Evolutionary conservation across 1,140 invertebrate genomes (phyloP).

Genomic region (Ylistrum balloti): DNA sequence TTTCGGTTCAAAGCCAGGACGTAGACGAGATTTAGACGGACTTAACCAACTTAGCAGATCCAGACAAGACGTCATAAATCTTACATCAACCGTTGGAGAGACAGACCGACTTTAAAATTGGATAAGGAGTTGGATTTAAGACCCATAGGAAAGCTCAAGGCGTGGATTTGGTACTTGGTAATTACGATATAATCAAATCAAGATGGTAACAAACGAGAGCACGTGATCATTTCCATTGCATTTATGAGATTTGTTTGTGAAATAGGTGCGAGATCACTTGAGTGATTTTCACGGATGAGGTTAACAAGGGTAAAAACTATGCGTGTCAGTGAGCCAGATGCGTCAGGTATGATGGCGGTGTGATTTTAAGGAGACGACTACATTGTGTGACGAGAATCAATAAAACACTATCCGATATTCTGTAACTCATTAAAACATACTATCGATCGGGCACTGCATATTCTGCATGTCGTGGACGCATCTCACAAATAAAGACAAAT

Average conservation of each 20-base stretch:
- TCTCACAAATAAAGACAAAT: constrained; percentile 8
- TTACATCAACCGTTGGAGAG: background rate
- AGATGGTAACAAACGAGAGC: background rate
- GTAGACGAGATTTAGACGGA: background rate
- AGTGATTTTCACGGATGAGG: background rate
- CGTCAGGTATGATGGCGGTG: background rate
- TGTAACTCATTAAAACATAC: constrained; percentile 35
- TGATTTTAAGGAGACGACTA: background rate
- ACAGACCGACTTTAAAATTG: background rate
- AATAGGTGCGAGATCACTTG: constrained; percentile 22
- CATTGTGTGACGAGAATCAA: constrained; percentile 3
- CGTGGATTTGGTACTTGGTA: background rate
- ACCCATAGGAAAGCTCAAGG: background rate
- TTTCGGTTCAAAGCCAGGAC: background rate
- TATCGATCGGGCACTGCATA: constrained; percentile 22
- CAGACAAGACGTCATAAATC: background rate
- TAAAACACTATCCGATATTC: constrained; percentile 9
- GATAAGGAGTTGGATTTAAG: background rate
- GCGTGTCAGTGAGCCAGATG: background rate
- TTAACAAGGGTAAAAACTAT: background rate
- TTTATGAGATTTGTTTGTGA: constrained; percentile 33
- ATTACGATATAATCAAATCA: background rate
- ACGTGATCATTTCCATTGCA: background rate
- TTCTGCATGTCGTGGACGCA: background rate
- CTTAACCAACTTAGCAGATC: background rate